Conservation (phyloP, 2,113 vertebrate genomes). For the Elachura formosa region DNA sequence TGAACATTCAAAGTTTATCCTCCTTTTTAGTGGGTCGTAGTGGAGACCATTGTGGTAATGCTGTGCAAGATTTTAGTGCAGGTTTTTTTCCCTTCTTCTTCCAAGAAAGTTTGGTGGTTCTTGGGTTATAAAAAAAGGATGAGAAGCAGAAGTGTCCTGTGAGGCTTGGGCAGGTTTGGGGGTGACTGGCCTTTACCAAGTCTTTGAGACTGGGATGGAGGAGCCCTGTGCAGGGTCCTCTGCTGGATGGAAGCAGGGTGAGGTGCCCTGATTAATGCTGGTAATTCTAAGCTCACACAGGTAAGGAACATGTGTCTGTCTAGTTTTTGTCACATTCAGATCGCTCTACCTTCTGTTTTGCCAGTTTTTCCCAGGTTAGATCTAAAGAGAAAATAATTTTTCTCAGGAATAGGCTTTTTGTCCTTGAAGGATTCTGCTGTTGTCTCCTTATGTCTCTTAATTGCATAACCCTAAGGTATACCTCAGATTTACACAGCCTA, state of each 20-base stretch:
- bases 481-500: slow-evolving; percentile 48
- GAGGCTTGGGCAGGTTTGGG: neutral
- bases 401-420: slow-evolving; percentile 31
- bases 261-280: fast-evolving
- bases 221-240: neutral
- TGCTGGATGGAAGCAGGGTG: neutral
- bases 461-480: slow-evolving; percentile 38
- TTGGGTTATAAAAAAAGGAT: neutral
- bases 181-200: neutral
- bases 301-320: neutral
- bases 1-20: slow-evolving; percentile 45
- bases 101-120: neutral
- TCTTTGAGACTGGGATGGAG: neutral
- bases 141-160: neutral
- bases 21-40: slow-evolving; percentile 24
- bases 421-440: slow-evolving; percentile 33
- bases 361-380: neutral
- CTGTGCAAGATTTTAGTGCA: neutral
- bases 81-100: neutral
- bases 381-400: slow-evolving; percentile 3
- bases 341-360: neutral
- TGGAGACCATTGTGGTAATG: neutral
- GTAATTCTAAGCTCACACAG: neutral
- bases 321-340: neutral
- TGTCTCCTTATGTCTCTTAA: slow-evolving; percentile 18